phyloP scores from a whole-genome alignment of 2,888 invertebrate genomes.

The Archips crataeganus region DNA sequence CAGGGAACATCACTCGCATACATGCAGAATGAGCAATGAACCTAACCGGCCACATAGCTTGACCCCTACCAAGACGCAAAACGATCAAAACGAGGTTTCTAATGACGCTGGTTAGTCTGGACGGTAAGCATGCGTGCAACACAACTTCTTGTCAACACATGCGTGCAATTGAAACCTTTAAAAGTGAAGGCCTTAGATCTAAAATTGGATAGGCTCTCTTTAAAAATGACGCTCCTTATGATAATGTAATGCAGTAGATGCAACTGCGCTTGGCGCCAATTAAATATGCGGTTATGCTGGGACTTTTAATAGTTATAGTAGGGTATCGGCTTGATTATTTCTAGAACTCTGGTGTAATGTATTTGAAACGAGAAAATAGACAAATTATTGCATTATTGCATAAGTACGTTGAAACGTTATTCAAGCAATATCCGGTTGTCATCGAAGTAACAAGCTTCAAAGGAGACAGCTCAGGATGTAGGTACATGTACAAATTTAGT shows the following conservation, averaged over 20 bases:
- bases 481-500: no score
- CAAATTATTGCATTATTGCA: constrained; percentile 3
- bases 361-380: constrained; percentile 9
- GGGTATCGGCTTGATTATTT: neutral
- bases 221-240: constrained; percentile 31
- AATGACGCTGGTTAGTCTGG: constrained; percentile 3
- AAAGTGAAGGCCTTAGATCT: neutral
- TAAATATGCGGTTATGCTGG: constrained; percentile 27
- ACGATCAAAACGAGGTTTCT: neutral
- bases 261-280: constrained; percentile 35
- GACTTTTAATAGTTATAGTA: constrained; percentile 13
- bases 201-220: constrained; percentile 11
- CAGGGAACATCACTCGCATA: constrained; percentile 49
- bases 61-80: constrained; percentile 9
- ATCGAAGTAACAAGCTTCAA: neutral
- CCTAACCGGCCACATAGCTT: constrained; percentile 36
- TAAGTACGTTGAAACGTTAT: neutral
- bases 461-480: neutral
- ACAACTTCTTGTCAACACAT: neutral
- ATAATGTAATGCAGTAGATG: constrained; percentile 37
- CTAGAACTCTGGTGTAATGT: neutral
- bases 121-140: constrained; percentile 24
- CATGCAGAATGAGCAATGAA: constrained; percentile 62
- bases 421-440: neutral
- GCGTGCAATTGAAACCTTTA: constrained; percentile 29